These are phyloP conservation scores for Erythrocebus patas DNA, from an alignment of 2,113 vertebrate species.

Conservation along the genomic window DNA sequence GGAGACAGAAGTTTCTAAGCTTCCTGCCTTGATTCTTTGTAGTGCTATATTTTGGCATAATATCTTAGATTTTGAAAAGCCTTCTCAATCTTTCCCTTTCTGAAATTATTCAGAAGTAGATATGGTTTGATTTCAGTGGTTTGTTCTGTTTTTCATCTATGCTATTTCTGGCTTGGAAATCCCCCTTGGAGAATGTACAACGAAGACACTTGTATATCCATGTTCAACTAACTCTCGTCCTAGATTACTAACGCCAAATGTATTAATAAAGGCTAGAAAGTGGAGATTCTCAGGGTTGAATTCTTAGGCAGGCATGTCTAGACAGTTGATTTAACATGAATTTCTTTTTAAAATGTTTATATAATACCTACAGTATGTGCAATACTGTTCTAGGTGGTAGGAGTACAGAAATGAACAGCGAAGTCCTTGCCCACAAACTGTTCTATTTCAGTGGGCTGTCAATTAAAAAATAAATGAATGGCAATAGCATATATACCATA, in stretches of 20 bases:
- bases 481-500: background rate
- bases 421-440: background rate
- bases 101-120: background rate
- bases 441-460: background rate
- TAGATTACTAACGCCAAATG: background rate
- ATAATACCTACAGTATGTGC: background rate
- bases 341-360: background rate
- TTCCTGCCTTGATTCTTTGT: background rate
- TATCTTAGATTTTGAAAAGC: background rate
- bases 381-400: too few relatives aligned
- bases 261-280: background rate
- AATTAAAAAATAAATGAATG: background rate
- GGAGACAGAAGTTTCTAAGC: background rate
- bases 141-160: background rate
- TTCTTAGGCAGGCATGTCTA: background rate
- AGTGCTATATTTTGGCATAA: background rate
- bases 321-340: background rate
- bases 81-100: background rate
- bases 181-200: too few relatives aligned
- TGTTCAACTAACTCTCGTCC: background rate
- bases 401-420: background rate
- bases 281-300: background rate
- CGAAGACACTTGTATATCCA: background rate
- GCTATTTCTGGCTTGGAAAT: too few relatives aligned
- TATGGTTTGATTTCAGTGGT: background rate